Conservation (phyloP, 2,888 invertebrate species). For the Noctua fimbriata region DNA sequence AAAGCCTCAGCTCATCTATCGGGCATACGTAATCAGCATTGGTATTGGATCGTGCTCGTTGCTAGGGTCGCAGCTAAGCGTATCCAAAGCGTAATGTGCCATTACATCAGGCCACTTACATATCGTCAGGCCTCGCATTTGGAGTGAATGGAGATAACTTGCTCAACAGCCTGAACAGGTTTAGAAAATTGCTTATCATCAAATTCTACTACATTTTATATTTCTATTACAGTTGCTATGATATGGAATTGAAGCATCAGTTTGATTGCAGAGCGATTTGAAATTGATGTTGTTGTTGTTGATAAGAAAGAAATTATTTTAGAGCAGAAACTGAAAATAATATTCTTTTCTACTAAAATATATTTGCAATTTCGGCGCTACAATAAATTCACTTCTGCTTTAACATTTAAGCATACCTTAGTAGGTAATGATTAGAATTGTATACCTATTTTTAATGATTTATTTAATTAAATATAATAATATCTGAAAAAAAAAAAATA, state of each 20-base stretch:
- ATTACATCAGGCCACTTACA: slow-evolving; percentile 81
- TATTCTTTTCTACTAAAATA: background rate
- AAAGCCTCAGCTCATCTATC: slow-evolving; percentile 67
- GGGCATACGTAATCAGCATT: slow-evolving; percentile 76
- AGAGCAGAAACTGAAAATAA: background rate
- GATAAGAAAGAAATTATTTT: background rate
- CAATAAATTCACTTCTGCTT: background rate
- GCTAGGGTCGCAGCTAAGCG: slow-evolving; percentile 84
- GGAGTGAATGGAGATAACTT: slow-evolving; percentile 87
- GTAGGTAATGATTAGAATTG: background rate
- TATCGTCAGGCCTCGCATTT: slow-evolving; percentile 85
- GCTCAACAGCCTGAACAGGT: slow-evolving; percentile 87
- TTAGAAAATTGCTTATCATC: slow-evolving; percentile 75
- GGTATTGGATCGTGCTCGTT: slow-evolving; percentile 78
- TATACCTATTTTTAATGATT: background rate
- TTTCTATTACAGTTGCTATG: slow-evolving; percentile 44
- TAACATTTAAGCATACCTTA: background rate
- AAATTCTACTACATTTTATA: slow-evolving; percentile 51
- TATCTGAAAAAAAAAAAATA: background rate
- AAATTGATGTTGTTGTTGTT: slow-evolving; percentile 3
- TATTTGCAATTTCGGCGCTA: background rate
- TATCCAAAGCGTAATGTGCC: slow-evolving; percentile 77
- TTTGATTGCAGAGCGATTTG: slow-evolving; percentile 8
- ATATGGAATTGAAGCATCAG: slow-evolving; percentile 33
- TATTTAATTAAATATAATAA: background rate